Conservation (phyloP, 2,113 vertebrate species). For the Archilochus colubris region DNA sequence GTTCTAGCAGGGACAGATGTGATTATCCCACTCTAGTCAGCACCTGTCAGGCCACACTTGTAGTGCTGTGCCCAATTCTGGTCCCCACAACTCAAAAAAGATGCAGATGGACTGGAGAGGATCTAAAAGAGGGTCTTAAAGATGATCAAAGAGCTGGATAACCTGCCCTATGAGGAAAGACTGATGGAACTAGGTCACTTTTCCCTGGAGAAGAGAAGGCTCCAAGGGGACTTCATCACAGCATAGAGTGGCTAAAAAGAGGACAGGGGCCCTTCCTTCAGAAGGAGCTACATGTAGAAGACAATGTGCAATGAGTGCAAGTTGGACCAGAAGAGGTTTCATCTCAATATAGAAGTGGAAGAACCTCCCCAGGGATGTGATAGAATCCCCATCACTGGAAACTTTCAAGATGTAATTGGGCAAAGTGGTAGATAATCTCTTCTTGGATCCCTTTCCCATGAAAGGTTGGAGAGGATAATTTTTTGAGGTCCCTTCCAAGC, state of each 20-base stretch:
- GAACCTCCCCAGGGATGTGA: too few relatives aligned
- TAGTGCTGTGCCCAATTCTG: neutral
- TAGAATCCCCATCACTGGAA: too few relatives aligned
- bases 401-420: too few relatives aligned
- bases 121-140: neutral
- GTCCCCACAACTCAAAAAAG: neutral
- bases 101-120: rapidly evolving
- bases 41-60: neutral
- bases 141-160: neutral
- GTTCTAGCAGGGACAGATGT: neutral
- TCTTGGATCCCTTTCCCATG: too few relatives aligned
- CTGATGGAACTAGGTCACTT: neutral
- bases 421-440: too few relatives aligned
- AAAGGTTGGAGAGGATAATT: neutral
- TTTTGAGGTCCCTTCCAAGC: neutral
- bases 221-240: neutral
- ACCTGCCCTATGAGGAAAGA: neutral
- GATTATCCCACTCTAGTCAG: neutral
- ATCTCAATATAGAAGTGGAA: neutral
- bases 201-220: neutral
- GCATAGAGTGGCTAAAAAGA: neutral
- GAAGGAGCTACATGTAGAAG: neutral
- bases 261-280: neutral
- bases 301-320: neutral
- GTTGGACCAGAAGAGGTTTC: neutral